These are phyloP conservation scores for Drosophila pachea DNA, from an alignment of 1,140 invertebrate genomes.

Conservation along the genomic window DNA sequence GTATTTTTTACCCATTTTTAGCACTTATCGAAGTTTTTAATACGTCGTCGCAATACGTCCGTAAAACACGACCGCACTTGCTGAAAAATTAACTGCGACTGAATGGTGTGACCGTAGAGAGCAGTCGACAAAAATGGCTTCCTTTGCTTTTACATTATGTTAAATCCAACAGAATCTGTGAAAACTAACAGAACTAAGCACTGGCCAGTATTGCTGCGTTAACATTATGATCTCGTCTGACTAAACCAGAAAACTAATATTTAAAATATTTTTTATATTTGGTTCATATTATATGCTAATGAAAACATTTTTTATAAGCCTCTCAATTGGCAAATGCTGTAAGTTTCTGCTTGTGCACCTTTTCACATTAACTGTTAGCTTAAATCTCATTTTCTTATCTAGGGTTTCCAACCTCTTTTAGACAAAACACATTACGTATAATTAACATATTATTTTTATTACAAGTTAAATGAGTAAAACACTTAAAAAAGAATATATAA, in stretches of 20 bases:
- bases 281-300: background rate
- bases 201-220: background rate
- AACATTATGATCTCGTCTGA: background rate
- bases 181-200: background rate
- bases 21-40: constrained; percentile 48
- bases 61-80: constrained; percentile 33
- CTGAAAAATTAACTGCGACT: constrained; percentile 39
- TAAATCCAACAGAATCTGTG: background rate
- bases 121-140: constrained; percentile 1
- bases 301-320: background rate
- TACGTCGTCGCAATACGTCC: constrained; percentile 44
- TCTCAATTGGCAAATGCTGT: too few species aligned
- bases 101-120: constrained; percentile 22
- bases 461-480: constrained; percentile 26
- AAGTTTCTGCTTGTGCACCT: too few species aligned
- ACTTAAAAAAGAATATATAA: constrained; percentile 19
- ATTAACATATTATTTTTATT: constrained; percentile 18
- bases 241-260: background rate
- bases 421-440: background rate
- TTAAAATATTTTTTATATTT: background rate
- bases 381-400: background rate
- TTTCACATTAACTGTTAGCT: background rate
- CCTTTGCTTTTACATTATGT: background rate
- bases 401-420: background rate
- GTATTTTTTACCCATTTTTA: constrained; percentile 44